A percentile compares a stretch with the other conserved stretches of the same genome.
These are phyloP conservation scores for Zygogramma bicolorata DNA, from an alignment of 2,888 invertebrate genomes.

Conservation along the genomic window DNA sequence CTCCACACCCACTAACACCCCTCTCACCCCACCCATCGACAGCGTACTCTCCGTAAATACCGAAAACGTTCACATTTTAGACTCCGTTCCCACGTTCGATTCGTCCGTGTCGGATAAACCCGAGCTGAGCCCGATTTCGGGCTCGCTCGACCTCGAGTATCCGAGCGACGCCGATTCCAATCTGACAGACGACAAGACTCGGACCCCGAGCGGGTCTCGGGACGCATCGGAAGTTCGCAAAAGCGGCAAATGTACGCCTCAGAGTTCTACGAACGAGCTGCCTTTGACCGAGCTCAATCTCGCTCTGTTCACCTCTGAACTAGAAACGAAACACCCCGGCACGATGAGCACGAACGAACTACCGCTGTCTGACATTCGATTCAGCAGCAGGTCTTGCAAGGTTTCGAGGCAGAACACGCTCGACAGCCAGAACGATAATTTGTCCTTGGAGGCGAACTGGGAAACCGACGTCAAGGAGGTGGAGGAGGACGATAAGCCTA, in stretches of 20 bases:
- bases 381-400: constrained; percentile 48
- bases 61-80: constrained; percentile 43
- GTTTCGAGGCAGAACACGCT: constrained; percentile 51
- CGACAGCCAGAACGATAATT: constrained; percentile 55
- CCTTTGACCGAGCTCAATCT: constrained; percentile 71
- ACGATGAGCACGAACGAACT: constrained; percentile 61
- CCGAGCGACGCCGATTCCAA: constrained; percentile 56
- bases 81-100: constrained; percentile 48
- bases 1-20: constrained; percentile 61
- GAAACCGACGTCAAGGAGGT: constrained; percentile 56
- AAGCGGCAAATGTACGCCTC: constrained; percentile 36
- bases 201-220: constrained; percentile 23
- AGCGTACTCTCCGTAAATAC: constrained; percentile 65
- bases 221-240: constrained; percentile 26
- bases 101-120: constrained; percentile 42
- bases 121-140: constrained; percentile 62
- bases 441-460: constrained; percentile 59
- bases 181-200: constrained; percentile 39
- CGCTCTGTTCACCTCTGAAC: constrained; percentile 61
- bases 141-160: constrained; percentile 61
- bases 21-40: constrained; percentile 55
- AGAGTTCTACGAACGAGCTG: constrained; percentile 73
- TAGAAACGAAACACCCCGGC: constrained; percentile 47
- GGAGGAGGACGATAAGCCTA: constrained; percentile 42
- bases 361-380: constrained; percentile 60